Evolutionary conservation across 2,797 vertebrate genomes (phyloP), one percentile per base, ranked within the genome.

Genomic region (Melanotaenia nigrans): DNA sequence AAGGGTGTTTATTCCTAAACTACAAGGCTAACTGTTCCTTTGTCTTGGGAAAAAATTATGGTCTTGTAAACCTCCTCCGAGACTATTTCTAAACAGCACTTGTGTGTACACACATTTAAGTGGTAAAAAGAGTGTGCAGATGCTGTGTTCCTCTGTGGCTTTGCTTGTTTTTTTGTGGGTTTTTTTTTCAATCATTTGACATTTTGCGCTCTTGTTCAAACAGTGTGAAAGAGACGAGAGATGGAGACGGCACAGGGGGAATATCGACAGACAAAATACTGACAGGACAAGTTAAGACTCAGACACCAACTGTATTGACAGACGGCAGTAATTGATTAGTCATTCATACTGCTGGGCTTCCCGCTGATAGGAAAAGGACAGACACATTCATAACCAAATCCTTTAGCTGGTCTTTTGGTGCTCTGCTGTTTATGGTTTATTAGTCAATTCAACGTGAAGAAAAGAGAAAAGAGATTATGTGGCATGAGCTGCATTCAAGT

Each of bases 251-350:
- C 81, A 35, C 82, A 24, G 66, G 45, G 73, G 73, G 77, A 75
- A 75, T 87, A 92, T 91, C 85, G 90, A 92, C 71, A 79, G 84
- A 89, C 82, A 49, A 79, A 81, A 73, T 45, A 85, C 73, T 80
- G 80, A 88, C 82, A 81, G 78, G 73, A 82, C 75, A 65, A 84
- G 79, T 65, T 59, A 77, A 77, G 86, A 79, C 75, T 79, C 84
- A 84, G 84, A 90, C 87, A 83, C 83, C 88, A 79, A 85, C 85
- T 81, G 83, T 81, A 83, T 86, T 79, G 89, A 89, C 84, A 80
- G 86, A 86, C 36, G 79, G 82, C 61, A 33, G 79, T 76, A 78
- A 92, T 92, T 85, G 91, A 92, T 92, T 85, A 74, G 79, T 85
- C 80, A 80, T 82, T 88, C 85, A 84, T 66, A 73, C 79, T 53